Base-by-base conservation (phyloP, 2,113 vertebrate genomes). In the Catharus fuscescens region DNA sequence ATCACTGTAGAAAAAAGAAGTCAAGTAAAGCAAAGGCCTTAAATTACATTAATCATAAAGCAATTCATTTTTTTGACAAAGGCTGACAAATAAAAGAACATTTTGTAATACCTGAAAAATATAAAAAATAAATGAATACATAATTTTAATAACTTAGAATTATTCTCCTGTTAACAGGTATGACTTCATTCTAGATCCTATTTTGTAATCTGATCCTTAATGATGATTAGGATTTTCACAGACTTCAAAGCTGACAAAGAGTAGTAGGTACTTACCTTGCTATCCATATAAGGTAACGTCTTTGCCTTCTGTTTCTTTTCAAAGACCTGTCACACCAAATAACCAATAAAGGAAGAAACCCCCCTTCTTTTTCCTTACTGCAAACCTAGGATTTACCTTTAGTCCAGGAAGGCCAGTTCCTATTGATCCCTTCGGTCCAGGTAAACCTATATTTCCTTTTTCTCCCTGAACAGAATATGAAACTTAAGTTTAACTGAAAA, bases 391-490 rank as follows among this genome's bases (percentile, higher is more conserved):
- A 78, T 89, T 97, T 96, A 99, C 99, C 98, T 99, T 99, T 87
- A 81, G 97, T 80, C 99, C 99, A 52, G 95, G 97, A 72, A 98
- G 65, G 29, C 98, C 98, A 21, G 83, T 92, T 62, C 98, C 98
- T 71, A 93, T 69, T 47, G 94, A 80, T 26, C 99, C 99, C 34
- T 99, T 98, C 53, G 91, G 95, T 32, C 98, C 99, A 67, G 95
- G 42, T 44, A 91, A 83, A 16, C 98, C 98, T 89, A 95, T 97
- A 97, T 98, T 98, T 47, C 99, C 99, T 86, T 97, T 97, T 32
- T 99, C 98, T 80, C 99, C 99, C 98, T 99, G 42, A 45, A 94
- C 1, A 91, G 14, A 47, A 95, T 36, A 87, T 5, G 13, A 53
- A 61, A 84, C 76, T 71, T 18, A 44, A 19, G 12, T 78, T 93